phyloP scores from a whole-genome alignment of 1,140 invertebrate genomes.

The Aethina tumida region DNA sequence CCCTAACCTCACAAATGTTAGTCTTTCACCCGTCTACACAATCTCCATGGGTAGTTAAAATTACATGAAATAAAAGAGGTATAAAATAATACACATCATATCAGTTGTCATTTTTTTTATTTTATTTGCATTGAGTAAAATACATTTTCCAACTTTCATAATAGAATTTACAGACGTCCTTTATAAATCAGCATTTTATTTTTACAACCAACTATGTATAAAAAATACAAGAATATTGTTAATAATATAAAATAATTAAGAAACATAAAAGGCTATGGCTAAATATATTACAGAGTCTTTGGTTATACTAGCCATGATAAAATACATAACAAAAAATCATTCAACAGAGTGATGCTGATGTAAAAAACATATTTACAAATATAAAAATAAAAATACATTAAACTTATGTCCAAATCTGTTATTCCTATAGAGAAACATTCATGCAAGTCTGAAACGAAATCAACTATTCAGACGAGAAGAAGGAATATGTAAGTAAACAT shows the following conservation, averaged over 20 bases:
- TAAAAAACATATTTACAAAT: conserved; percentile 15
- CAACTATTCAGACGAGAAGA: conserved; percentile 11
- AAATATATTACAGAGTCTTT: conserved; percentile 35
- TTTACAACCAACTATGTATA: conserved; percentile 28
- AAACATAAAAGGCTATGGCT: conserved; percentile 22
- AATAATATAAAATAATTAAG: conserved; percentile 24
- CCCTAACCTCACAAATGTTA: no score
- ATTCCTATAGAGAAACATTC: neutral
- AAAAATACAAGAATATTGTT: conserved; percentile 24
- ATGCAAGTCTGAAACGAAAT: conserved; percentile 8
- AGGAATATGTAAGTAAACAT: conserved; percentile 17
- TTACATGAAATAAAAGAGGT: no score
- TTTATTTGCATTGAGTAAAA: conserved; percentile 31
- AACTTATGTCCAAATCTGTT: conserved; percentile 3
- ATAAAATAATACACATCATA: no score
- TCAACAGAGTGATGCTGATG: conserved; percentile 17
- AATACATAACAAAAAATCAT: conserved; percentile 24
- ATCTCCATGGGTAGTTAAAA: no score
- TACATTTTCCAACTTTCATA: conserved; percentile 32
- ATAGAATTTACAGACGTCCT: conserved; percentile 30
- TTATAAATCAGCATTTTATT: conserved; percentile 29
- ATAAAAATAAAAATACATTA: conserved; percentile 14
- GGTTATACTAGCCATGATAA: conserved; percentile 33
- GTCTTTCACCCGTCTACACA: no score
- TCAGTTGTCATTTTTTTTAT: conserved; percentile 10